Evolutionary conservation across 2,113 vertebrate species (phyloP).

Genomic region (Petromus typicus): DNA sequence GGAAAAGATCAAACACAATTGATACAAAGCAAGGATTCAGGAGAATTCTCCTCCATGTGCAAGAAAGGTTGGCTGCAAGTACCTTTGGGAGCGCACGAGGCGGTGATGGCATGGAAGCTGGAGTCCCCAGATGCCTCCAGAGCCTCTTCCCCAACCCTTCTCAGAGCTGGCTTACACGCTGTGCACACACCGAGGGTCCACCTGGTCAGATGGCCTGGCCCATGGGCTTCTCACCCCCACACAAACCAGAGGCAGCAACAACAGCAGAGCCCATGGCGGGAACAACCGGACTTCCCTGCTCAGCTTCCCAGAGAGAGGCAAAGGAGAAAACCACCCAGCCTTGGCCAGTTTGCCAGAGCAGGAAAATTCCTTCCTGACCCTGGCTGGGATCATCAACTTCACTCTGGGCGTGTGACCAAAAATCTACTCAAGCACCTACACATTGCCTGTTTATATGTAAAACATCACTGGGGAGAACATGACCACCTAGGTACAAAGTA

Average conservation of each 20-base stretch:
- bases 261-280: constrained; percentile 51
- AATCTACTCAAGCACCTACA: constrained; percentile 60
- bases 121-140: not conserved
- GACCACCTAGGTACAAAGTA: not conserved
- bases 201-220: not conserved
- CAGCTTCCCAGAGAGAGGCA: constrained; percentile 55
- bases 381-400: constrained; percentile 56
- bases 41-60: not conserved
- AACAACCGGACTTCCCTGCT: constrained; percentile 27
- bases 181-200: not conserved
- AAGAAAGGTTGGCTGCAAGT: not conserved
- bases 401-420: constrained; percentile 69
- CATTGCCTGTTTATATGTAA: constrained; percentile 8
- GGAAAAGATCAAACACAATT: not conserved
- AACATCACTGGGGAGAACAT: not conserved
- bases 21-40: not conserved
- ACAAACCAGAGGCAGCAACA: not conserved
- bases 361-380: constrained; percentile 79
- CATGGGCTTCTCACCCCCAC: not conserved
- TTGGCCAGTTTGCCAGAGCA: constrained; percentile 66
- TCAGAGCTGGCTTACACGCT: not conserved
- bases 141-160: not conserved
- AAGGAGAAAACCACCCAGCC: constrained; percentile 67
- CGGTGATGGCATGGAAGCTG: not conserved
- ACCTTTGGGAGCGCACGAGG: constrained; percentile 45